Evolutionary conservation across 2,113 vertebrate species (phyloP), one percentile per base, ranked within the genome.

Genomic region (Otocyon megalotis): DNA sequence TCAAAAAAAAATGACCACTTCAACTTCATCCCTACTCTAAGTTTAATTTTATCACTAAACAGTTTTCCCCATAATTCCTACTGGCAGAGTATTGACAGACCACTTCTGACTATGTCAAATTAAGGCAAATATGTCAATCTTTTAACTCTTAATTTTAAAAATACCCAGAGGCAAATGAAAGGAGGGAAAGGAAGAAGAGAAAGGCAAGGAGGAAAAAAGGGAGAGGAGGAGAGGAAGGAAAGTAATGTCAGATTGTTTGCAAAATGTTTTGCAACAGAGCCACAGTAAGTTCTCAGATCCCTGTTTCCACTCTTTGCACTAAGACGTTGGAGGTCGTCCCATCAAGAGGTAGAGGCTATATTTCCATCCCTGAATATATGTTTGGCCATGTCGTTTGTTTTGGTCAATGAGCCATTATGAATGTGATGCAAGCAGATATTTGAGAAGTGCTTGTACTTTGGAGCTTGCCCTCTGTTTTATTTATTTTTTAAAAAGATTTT

Each of bases 11-110:
- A 69, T 92, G 35, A 92, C 35, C 58, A 22, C 32, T 91, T 67
- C 65, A 28, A 63, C 28, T 62, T 97, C 35, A 28, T 35, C 20
- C 35, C 80, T 63, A 32, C 43, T 81, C 17, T 54, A 60, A 50
- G 30, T 86, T 91, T 81, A 79, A 85, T 92, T 90, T 96, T 67
- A 74, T 28, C 16, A 76, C 72, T 65, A 86, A 90, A 65, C 32
- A 84, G 19, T 32, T 84, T 84, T 35, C 22, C 32, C n/a, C 15
- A 58, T 50, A 28, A 24, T 16, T 80, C 9, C 37, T 90, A 80
- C 48, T 37, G n/a, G 26, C 16, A 85, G 54, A 12, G 14, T 24
- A 81, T 37, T 48, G 56, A 81, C 24, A 81, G 30, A 20, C 19
- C 12, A 8, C 54, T 89, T 72, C 32, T 85, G 7, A 83, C 54